phyloP scores from a whole-genome alignment of 1,140 invertebrate species.

The honey bee (Apis mellifera) region Amel_HAv3.1 CM009941.2:7863501-7864000 shows the following conservation, averaged over 20 bases:
- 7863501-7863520: slow-evolving; percentile 13
- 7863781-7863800: no score
- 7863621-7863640: not conserved
- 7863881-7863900: not conserved
- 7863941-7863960: no score
- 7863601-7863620: slow-evolving; percentile 3
- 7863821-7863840: no score
- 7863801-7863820: no score
- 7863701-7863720: no score
- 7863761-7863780: no score
- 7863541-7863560: slow-evolving; percentile 57
- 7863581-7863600: slow-evolving; percentile 67
- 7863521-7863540: slow-evolving; percentile 24
- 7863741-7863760: no score
- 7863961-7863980: not conserved
- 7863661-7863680: not conserved
- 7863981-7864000: no score
- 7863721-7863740: no score
- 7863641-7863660: slow-evolving; percentile 15
- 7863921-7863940: slow-evolving; percentile 8
- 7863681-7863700: not conserved
- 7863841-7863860: slow-evolving; percentile 54
- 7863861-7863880: slow-evolving; percentile 71
- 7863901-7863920: not conserved
- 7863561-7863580: slow-evolving; percentile 54